Percentiles rank a stretch among this genome's conserved stretches.
Conservation (phyloP, 1,140 invertebrate genomes). For the Calliphora vicina region DNA sequence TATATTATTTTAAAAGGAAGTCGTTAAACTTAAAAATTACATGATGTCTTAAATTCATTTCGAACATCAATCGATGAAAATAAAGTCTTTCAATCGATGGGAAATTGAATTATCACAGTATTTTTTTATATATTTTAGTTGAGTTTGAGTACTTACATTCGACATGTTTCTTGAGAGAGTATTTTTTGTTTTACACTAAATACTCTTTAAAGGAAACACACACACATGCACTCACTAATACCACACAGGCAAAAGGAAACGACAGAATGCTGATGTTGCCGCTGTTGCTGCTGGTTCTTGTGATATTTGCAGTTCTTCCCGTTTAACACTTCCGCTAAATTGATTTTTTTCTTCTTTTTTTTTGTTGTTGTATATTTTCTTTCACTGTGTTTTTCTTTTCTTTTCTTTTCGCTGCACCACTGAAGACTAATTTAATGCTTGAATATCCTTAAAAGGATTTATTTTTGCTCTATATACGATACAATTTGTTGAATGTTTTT, state of each 20-base stretch:
- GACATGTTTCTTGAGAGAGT: slow-evolving; percentile 12
- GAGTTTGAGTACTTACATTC: slow-evolving; percentile 33
- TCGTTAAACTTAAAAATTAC: too few relatives aligned
- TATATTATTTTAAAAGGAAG: too few relatives aligned
- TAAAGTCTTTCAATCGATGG: neutral
- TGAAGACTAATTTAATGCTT: neutral
- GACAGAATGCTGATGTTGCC: neutral
- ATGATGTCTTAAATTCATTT: too few relatives aligned
- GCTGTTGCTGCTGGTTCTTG: neutral
- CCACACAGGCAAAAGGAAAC: neutral
- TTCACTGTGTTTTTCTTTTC: neutral
- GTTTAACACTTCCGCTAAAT: slow-evolving; percentile 18
- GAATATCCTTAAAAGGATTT: slow-evolving; percentile 3
- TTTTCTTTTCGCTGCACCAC: neutral
- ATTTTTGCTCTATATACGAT: neutral
- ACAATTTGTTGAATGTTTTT: neutral
- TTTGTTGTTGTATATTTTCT: neutral
- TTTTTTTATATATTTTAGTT: too few relatives aligned
- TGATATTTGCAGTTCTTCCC: neutral
- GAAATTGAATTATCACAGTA: neutral
- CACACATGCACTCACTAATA: neutral
- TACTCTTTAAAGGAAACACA: neutral
- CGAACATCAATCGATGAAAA: too few relatives aligned
- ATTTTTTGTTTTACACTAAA: neutral
- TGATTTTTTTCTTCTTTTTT: slow-evolving; percentile 33